Conservation (phyloP, 2,113 vertebrate genomes). For the Menidia beryllina region DNA sequence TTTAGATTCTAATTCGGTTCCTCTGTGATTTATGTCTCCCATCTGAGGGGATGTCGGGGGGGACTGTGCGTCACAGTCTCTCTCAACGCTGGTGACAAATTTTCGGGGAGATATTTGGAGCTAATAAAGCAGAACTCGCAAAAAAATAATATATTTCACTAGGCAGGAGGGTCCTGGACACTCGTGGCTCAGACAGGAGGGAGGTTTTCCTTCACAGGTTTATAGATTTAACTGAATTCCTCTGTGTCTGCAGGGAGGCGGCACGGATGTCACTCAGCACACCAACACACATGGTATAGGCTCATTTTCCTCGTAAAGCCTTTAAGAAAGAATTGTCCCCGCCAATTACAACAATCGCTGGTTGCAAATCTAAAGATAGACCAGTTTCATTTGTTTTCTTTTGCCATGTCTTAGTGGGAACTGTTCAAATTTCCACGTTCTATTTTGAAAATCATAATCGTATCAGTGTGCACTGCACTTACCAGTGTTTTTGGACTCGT, state of each 20-base stretch:
- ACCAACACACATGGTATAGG: constrained; percentile 42
- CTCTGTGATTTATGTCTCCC: constrained; percentile 75
- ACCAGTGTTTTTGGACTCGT: constrained; percentile 2
- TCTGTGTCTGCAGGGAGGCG: constrained; percentile 36
- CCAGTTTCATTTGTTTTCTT: not conserved
- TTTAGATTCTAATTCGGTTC: constrained; percentile 78
- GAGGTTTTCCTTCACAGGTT: constrained; percentile 29
- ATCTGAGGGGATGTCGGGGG: constrained; percentile 56
- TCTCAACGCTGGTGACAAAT: constrained; percentile 69
- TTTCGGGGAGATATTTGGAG: constrained; percentile 39
- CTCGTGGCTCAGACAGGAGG: not conserved
- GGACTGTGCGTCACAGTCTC: constrained; percentile 61
- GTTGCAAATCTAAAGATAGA: constrained; percentile 34
- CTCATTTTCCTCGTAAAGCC: constrained; percentile 39
- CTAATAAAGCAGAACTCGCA: constrained; percentile 65
- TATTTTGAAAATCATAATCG: not conserved
- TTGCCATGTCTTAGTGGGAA: too few species aligned
- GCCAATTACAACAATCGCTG: constrained; percentile 55
- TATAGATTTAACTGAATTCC: constrained; percentile 41
- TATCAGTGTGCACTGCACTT: not conserved
- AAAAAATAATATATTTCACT: constrained; percentile 53
- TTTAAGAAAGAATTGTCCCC: constrained; percentile 22
- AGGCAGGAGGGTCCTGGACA: constrained; percentile 24
- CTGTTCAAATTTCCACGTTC: constrained; percentile 16
- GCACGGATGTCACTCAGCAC: constrained; percentile 59